Conservation (phyloP, 2,797 vertebrate species). For the Pangasius sanitwongsei region DNA sequence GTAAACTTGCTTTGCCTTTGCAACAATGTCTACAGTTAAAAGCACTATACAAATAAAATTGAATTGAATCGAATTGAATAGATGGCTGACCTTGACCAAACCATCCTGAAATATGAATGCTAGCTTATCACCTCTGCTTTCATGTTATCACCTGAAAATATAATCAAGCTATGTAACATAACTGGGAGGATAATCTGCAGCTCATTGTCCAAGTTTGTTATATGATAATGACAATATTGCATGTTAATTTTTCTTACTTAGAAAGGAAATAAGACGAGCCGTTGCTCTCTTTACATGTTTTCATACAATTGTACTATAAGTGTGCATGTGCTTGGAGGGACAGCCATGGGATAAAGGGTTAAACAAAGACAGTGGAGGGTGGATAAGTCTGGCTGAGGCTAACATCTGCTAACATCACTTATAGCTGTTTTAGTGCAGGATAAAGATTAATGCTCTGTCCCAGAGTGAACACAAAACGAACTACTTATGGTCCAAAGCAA, state of each 20-base stretch:
- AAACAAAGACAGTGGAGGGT: neutral
- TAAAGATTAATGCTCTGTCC: neutral
- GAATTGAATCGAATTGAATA: neutral
- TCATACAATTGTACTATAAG: neutral
- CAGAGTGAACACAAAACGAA: neutral
- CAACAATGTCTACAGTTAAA: neutral
- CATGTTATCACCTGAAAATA: neutral
- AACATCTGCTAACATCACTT: constrained; percentile 11
- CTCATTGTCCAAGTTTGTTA: neutral
- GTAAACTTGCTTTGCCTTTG: neutral
- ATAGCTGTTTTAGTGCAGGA: neutral
- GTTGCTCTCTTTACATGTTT: neutral
- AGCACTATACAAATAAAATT: neutral
- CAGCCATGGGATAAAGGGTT: neutral
- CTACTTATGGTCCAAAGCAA: neutral
- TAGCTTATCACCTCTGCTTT: neutral
- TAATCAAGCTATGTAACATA: neutral
- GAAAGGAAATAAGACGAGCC: neutral
- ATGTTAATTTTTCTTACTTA: neutral
- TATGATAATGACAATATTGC: neutral
- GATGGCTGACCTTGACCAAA: neutral
- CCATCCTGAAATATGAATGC: neutral
- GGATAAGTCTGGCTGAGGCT: neutral
- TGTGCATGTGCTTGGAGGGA: neutral
- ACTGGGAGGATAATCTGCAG: neutral